Conservation (phyloP, 2,888 invertebrate species). For the Zaprionus obscuricornis region DNA sequence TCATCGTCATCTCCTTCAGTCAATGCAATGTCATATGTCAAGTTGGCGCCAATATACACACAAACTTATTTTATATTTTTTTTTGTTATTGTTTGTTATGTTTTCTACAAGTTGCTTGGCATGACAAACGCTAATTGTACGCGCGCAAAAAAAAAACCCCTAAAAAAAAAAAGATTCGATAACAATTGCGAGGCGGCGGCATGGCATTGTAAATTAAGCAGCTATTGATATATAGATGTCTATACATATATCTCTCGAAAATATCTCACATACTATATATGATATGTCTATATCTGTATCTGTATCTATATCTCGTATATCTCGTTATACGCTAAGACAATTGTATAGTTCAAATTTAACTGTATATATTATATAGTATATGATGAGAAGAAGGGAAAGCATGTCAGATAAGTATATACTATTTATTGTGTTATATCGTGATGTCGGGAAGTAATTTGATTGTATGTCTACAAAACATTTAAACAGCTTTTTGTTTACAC, state of each 20-base stretch:
- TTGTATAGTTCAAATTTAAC: conserved; percentile 4
- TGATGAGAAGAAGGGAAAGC: no score
- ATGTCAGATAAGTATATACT: conserved; percentile 5
- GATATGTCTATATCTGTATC: background rate
- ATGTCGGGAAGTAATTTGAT: background rate
- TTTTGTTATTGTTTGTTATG: conserved; percentile 34
- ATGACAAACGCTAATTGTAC: conserved; percentile 64
- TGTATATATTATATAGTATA: no score
- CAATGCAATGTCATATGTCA: conserved; percentile 48
- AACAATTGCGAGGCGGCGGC: conserved; percentile 41
- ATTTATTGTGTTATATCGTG: background rate
- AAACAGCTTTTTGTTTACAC: conserved; percentile 1
- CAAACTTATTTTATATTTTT: no score
- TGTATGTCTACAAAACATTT: conserved; percentile 10
- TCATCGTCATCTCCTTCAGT: no score
- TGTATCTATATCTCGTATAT: background rate
- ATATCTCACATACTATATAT: background rate
- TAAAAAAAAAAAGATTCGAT: conserved; percentile 13
- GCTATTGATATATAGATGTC: conserved; percentile 1
- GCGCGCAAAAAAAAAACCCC: conserved; percentile 28
- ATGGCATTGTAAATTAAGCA: conserved; percentile 48
- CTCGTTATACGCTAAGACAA: background rate
- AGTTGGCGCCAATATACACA: conserved; percentile 48
- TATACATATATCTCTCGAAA: background rate
- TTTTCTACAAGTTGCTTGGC: conserved; percentile 41